Evolutionary conservation across 2,888 invertebrate genomes (phyloP), one percentile per base, ranked within the genome.

Genomic region (Hydrotaea cyrtoneurina): DNA sequence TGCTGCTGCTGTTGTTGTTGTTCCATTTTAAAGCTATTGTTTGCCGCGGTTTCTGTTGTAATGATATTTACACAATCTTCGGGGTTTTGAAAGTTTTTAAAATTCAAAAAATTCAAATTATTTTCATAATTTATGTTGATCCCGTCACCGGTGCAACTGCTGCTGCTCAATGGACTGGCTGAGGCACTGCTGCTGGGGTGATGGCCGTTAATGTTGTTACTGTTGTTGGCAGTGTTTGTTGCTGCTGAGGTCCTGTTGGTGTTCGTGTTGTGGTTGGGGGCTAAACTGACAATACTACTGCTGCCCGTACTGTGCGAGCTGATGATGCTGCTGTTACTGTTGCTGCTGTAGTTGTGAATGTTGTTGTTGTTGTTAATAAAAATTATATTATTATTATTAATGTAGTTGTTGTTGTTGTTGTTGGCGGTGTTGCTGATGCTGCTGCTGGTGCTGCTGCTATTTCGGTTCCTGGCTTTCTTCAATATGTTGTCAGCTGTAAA

Each of bases 61-160:
- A 39, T 26, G 53, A 36, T 39, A 72, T 19, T 64, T 62, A 71
- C 3, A 46, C 23, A 69, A 5, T 69, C 69, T 7, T 69, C 46
- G 0, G 69, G 2, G 15, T 46, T 66, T 39, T 66, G 66, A 21
- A 8, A 21, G 10, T 57, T 78, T 72, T 75, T 55, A 39, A 81
- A 84, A 79, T 84, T 85, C 8, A 85, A 71, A 71, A 82, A 80
- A 80, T 85, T 85, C 73, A 85, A 82, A 85, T 85, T 85, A 39
- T 85, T 85, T 71, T 85, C 85, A 43, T 64, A 85, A 78, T 82
- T 82, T 4, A 85, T 85, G 21, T 82, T 85, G 4, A 85, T 55
- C n/a, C 23, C 57, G 59, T 69, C 71, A 26, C 69, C 69, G 7
- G 11, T 72, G 36, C 13, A 66, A 13, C 43, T 71, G 71, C 43